Base-by-base conservation (phyloP, 2,797 vertebrate genomes). In the Yasuhikotakia modesta region DNA sequence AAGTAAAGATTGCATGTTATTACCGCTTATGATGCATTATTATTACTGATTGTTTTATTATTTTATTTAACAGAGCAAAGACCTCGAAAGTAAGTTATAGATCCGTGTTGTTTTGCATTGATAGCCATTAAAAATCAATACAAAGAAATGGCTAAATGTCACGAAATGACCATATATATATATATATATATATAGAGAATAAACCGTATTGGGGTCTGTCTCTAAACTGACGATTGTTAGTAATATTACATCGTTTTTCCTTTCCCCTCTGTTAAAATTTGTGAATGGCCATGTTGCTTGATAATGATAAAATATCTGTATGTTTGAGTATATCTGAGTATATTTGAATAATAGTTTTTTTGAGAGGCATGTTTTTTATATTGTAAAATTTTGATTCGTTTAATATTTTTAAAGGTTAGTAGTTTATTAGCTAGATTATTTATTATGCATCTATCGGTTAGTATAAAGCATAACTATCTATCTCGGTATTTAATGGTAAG, bases 161-260 rank as follows among this genome's bases (percentile, higher is more conserved):
- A 21, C 53, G 48, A 74, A 52, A n/a, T 48, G 4, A 46, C 24
- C 12, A 61, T n/a, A 60, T 72, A 50, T n/a, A 1, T 55, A 61
- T n/a, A 60, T 72, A 50, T n/a, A 1, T 55, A n/a, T n/a, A n/a
- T n/a, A n/a, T n/a, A n/a, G n/a, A 11, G 2, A 16, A 1, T 61
- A 1, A 21, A 16, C 2, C 48, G n/a, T 13, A 19, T 30, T 72
- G 8, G 48, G 24, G 14, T 0, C 13, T 64, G 19, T 50, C 32
- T 19, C 12, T 16, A 16, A 63, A 63, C 2, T 50, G 10, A 64
- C 14, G n/a, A n/a, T 12, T 19, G 65, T 27, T 2, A 55, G 4
- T 55, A 55, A 19, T 27, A 35, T 2, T 10, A 11, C 19, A 66
- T 8, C 19, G 14, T 24, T 55, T 1, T 0, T 16, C 3, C n/a